These are phyloP conservation scores for Autographa pulchrina DNA, from an alignment of 2,888 invertebrate genomes.

Conservation along the genomic window DNA sequence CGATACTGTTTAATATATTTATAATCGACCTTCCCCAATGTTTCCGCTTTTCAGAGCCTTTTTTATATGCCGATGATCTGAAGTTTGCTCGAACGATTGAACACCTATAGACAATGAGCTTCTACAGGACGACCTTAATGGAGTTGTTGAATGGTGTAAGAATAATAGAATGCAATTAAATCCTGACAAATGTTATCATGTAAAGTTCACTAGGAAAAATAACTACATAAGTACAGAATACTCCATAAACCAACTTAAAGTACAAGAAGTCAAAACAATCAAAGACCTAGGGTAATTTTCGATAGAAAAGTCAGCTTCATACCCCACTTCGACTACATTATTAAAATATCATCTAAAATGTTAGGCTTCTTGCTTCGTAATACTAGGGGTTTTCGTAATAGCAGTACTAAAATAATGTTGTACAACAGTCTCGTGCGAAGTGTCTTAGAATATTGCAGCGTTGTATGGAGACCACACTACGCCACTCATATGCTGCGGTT, in stretches of 20 bases:
- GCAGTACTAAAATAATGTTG: neutral
- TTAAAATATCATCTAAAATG: conserved; percentile 7
- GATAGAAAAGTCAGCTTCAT: neutral
- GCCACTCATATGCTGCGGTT: neutral
- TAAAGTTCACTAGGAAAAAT: conserved; percentile 9
- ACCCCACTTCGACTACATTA: neutral
- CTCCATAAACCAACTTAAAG: neutral
- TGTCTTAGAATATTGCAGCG: conserved; percentile 4
- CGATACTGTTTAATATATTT: conserved; percentile 6
- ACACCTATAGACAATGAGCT: neutral
- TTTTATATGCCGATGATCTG: conserved; percentile 4
- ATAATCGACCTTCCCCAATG: conserved; percentile 7
- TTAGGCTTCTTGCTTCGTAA: conserved; percentile 1
- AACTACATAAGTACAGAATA: neutral
- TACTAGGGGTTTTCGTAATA: neutral
- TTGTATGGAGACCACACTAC: conserved; percentile 7
- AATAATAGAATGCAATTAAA: conserved; percentile 6
- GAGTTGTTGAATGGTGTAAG: conserved; percentile 2
- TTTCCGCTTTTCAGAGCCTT: neutral
- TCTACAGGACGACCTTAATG: conserved; percentile 4
- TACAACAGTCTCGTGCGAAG: conserved; percentile 3
- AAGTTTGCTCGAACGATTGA: neutral
- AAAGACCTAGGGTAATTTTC: conserved; percentile 4
- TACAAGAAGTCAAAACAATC: neutral
- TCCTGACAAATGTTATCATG: conserved; percentile 1